A percentile compares a stretch with the other conserved stretches of the same genome.
Conservation (phyloP, 30 jellyfish, hydroid and myxozoan species). For the Mastigias papua region DNA sequence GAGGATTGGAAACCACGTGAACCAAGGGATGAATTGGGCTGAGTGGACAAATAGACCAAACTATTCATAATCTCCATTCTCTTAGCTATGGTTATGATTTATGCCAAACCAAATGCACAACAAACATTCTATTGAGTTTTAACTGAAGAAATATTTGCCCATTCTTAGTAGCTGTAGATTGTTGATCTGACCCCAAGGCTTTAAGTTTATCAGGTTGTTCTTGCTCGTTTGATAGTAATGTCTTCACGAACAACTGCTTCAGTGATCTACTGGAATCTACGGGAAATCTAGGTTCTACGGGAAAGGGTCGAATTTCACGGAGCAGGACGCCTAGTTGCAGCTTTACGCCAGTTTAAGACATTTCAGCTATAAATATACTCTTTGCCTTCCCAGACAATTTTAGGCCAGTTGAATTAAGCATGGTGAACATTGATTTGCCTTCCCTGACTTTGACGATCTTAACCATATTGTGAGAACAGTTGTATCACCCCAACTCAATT, state of each 20-base stretch:
- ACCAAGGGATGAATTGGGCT: neutral
- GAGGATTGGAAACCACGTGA: slow-evolving; percentile 8
- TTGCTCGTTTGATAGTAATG: neutral
- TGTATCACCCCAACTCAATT: too few species aligned
- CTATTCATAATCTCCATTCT: neutral
- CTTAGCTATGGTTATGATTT: neutral
- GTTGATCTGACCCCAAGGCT: neutral
- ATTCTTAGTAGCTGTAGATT: neutral
- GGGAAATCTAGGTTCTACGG: too few species aligned
- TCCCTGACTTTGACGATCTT: too few species aligned
- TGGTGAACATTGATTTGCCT: too few species aligned
- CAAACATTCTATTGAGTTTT: neutral
- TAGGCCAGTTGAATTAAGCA: too few species aligned
- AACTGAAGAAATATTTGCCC: neutral
- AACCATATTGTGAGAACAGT: too few species aligned
- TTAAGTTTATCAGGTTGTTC: neutral
- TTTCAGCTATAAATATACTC: too few species aligned
- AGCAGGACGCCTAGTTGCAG: too few species aligned
- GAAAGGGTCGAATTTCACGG: too few species aligned
- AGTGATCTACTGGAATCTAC: too few species aligned
- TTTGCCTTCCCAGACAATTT: too few species aligned
- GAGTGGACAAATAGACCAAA: neutral
- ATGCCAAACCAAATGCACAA: neutral
- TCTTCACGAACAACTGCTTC: neutral
- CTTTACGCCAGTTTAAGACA: too few species aligned